Base-by-base conservation (phyloP, 2,113 vertebrate genomes). In the Nematolebias whitei region DNA sequence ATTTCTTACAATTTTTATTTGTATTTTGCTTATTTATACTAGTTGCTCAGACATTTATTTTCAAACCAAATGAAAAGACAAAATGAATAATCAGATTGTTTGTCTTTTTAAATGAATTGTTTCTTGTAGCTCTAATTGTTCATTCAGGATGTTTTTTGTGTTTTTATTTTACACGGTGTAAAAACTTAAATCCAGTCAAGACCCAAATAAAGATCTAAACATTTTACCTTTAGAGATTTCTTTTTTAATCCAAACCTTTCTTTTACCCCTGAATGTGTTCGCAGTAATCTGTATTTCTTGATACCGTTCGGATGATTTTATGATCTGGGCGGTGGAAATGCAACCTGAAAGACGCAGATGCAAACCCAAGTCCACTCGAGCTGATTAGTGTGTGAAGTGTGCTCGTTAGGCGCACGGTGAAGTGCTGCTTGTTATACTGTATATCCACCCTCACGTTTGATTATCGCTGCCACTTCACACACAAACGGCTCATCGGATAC, bases 301-400 rank as follows among this genome's bases (percentile, higher is more conserved):
- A 83, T 72, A 67, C 50, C 3, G 44, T 79, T 48, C 45, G 29
- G 71, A 77, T 60, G 1, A 69, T 71, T 82, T 74, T 44, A 64
- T 53, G 63, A 32, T 86, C 78, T 45, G 12, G 62, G 57, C 52
- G 58, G 0, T 8, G 10, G 32, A 10, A 35, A 10, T 35, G 32
- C 9, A 10, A 47, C 32, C 24, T 24, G 70, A 0, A 56, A 70
- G 70, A 67, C 45, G 70, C 44, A 72, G 68, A 79, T 61, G 71
- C 64, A 19, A 35, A 55, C 35, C 51, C 57, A 64, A 64, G 80
- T 87, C 79, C 75, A 79, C 87, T 88, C 40, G 18, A 86, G 75
- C 81, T 83, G 79, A 87, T 90, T 85, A 90, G 80, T 68, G 69
- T 74, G 81, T 85, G 84, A 80, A 88, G 88, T 87, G 81, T 41